phyloP scores from a whole-genome alignment of 1,140 invertebrate genomes.

The Drosophila sechellia region DNA sequence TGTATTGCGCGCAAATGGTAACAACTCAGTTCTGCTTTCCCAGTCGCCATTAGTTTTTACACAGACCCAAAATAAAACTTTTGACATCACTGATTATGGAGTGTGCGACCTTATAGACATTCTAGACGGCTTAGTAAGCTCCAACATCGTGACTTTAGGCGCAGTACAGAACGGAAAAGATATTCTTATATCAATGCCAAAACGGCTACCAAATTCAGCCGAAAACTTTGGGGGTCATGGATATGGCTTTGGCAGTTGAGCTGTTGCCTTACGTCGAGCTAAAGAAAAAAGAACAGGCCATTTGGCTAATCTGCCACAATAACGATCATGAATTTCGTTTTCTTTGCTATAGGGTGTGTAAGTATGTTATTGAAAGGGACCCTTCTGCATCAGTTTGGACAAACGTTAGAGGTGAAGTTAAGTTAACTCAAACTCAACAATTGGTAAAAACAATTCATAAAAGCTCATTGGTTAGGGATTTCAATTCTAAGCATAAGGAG shows the following conservation, averaged over 20 bases:
- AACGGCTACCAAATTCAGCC: conserved; percentile 85
- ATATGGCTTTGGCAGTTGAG: conserved; percentile 64
- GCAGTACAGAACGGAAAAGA: conserved; percentile 86
- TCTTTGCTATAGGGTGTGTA: conserved; percentile 69
- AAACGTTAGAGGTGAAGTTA: background rate
- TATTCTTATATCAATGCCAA: conserved; percentile 88
- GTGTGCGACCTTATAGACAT: conserved; percentile 91
- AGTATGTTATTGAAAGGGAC: conserved; percentile 49
- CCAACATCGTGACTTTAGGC: conserved; percentile 88
- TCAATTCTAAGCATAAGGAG: conserved; percentile 59
- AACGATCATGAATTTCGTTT: conserved; percentile 67
- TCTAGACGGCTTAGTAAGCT: conserved; percentile 90
- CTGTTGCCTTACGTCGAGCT: conserved; percentile 80
- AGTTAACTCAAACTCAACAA: background rate
- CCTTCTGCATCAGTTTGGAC: background rate
- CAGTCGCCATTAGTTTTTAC: conserved; percentile 92
- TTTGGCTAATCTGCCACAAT: conserved; percentile 77
- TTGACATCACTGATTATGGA: conserved; percentile 93
- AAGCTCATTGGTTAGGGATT: conserved; percentile 55
- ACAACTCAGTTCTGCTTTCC: conserved; percentile 90
- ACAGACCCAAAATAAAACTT: conserved; percentile 88
- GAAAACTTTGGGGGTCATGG: conserved; percentile 64
- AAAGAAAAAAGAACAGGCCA: conserved; percentile 50
- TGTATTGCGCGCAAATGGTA: conserved; percentile 92
- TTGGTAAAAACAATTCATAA: conserved; percentile 10